A percentile compares a stretch with the other conserved stretches of the same genome.
These are phyloP conservation scores for Aphelocoma californica DNA, from an alignment of 2,797 vertebrate genomes.

Conservation along the genomic window DNA sequence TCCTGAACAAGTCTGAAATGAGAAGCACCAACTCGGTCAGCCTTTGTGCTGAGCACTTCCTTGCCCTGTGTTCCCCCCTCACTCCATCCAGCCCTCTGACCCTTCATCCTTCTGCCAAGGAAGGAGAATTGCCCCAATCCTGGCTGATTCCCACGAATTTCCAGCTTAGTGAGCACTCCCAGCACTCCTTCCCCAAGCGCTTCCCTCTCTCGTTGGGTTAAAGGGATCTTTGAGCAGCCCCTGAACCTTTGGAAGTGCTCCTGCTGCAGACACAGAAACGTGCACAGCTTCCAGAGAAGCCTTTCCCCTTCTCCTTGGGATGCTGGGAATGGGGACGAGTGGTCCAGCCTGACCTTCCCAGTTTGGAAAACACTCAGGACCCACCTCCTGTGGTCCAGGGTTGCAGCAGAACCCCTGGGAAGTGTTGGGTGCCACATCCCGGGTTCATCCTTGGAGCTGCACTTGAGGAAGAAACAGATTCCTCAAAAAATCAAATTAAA, in stretches of 20 bases:
- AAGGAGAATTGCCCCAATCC: not conserved
- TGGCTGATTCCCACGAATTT: not conserved
- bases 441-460: not conserved
- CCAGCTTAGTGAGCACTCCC: not conserved
- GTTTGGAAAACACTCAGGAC: not conserved
- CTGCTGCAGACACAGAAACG: not conserved
- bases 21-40: not conserved
- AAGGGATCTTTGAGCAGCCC: not conserved
- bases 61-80: not conserved
- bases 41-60: not conserved
- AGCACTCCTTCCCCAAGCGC: accelerated
- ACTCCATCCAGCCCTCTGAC: not conserved
- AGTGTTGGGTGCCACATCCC: accelerated
- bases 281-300: not conserved
- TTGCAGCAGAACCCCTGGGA: not conserved
- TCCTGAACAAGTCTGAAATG: not conserved
- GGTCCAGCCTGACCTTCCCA: not conserved
- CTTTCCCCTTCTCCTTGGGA: not conserved
- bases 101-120: not conserved
- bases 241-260: not conserved
- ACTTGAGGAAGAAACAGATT: not conserved
- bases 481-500: not conserved
- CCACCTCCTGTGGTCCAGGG: not conserved
- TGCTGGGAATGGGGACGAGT: not conserved
- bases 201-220: not conserved